Percentiles rank a stretch among this genome's conserved stretches.
Evolutionary conservation across 2,888 invertebrate genomes (phyloP).

Genomic region (Tinea semifulvella): DNA sequence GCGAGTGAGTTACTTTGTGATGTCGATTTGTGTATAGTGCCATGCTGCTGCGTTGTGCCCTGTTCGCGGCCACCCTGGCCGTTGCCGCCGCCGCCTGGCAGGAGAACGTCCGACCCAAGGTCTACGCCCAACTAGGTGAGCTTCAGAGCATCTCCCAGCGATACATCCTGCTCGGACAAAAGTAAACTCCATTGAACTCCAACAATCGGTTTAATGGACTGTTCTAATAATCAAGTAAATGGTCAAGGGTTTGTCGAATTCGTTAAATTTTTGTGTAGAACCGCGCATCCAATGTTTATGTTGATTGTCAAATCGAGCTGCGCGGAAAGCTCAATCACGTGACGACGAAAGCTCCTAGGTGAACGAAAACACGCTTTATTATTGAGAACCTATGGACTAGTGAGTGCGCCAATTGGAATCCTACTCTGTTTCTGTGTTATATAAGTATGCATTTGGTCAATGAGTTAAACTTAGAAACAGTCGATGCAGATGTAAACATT

Average conservation of each 20-base stretch:
- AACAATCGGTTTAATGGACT: slow-evolving; percentile 44
- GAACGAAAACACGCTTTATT: not conserved
- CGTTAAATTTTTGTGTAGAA: not conserved
- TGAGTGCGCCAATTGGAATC: slow-evolving; percentile 11
- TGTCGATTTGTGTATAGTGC: slow-evolving; percentile 64
- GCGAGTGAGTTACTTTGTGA: slow-evolving; percentile 52
- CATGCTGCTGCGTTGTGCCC: slow-evolving; percentile 54
- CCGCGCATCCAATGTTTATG: slow-evolving; percentile 41
- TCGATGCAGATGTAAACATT: slow-evolving; percentile 8
- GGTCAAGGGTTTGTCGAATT: slow-evolving; percentile 6
- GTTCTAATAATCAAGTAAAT: slow-evolving; percentile 1
- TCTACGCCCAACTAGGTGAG: slow-evolving; percentile 93
- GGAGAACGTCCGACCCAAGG: slow-evolving; percentile 91
- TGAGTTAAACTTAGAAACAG: slow-evolving; percentile 7
- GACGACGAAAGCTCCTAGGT: not conserved
- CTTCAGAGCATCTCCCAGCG: slow-evolving; percentile 25
- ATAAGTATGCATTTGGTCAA: not conserved
- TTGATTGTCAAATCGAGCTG: slow-evolving; percentile 27
- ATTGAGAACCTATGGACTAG: not conserved
- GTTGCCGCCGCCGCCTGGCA: slow-evolving; percentile 78
- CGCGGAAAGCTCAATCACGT: slow-evolving; percentile 7
- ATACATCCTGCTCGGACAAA: slow-evolving; percentile 20
- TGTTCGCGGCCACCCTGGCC: slow-evolving; percentile 64
- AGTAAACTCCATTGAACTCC: slow-evolving; percentile 33
- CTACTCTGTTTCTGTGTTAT: not conserved